A percentile compares a stretch with the other conserved stretches of the same genome.
phyloP scores from a whole-genome alignment of 2,797 vertebrate genomes.

The Notolabrus celidotus region DNA sequence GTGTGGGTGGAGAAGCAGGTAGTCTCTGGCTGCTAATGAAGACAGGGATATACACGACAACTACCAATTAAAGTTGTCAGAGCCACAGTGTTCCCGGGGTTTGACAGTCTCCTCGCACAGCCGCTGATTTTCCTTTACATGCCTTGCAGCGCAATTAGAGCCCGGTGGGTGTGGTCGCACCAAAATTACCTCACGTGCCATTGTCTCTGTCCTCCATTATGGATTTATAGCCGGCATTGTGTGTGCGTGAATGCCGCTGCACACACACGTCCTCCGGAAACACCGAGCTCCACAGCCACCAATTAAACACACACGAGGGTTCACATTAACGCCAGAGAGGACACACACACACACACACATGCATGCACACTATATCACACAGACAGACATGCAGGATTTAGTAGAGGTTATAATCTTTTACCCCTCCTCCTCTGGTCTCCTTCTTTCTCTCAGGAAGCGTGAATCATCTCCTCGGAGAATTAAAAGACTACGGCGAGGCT shows the following conservation, averaged over 20 bases:
- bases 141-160: conserved; percentile 73
- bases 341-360: conserved; percentile 2
- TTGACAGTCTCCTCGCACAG: conserved; percentile 69
- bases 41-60: conserved; percentile 81
- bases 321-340: conserved; percentile 35
- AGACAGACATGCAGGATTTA: conserved; percentile 33
- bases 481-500: conserved; percentile 47
- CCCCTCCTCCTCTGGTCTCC: conserved; percentile 21
- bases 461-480: conserved; percentile 59
- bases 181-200: conserved; percentile 68
- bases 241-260: conserved; percentile 35
- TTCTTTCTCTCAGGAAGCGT: conserved; percentile 15
- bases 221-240: conserved; percentile 55
- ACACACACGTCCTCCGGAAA: conserved; percentile 48
- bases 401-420: conserved; percentile 61
- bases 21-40: conserved; percentile 79
- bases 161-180: conserved; percentile 68
- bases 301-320: conserved; percentile 63
- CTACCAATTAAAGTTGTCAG: conserved; percentile 85
- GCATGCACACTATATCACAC: conserved; percentile 26
- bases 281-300: conserved; percentile 39
- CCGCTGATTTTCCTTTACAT: conserved; percentile 66
- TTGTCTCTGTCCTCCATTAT: conserved; percentile 68
- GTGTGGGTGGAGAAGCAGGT: conserved; percentile 67
- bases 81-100: conserved; percentile 61